Base-by-base conservation (phyloP, 2,797 vertebrate species). In the Platyrinchus mystaceus region DNA sequence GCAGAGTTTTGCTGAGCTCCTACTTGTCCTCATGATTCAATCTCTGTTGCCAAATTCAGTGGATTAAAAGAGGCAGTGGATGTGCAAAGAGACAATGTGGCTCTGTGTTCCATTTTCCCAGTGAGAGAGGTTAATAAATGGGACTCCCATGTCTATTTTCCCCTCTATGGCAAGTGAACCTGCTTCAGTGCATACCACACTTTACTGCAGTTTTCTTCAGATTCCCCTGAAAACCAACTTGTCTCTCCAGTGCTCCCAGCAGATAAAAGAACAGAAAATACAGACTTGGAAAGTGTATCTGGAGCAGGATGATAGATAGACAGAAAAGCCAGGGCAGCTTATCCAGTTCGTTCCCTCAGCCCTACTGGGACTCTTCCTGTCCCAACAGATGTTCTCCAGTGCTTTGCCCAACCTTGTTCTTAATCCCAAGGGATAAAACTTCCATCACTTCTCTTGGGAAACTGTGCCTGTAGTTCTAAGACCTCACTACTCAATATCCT, bases 271-370 rank as follows among this genome's bases (percentile, higher is more conserved):
- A 39, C 20, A 27, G 28, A 76, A 85, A 75, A n/a, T 19, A 17
- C 43, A 52, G 62, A 22, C 41, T 66, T 26, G 15, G 53, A 39
- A 53, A 71, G 73, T 59, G 52, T 64, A 73, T 87, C 66, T 89
- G 52, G 47, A 67, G 93, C 90, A 95, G 92, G 92, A 95, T 81
- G 89, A 76, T 86, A 53, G 70, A 69, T 55, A 92, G 88, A 94
- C 91, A 87, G 58, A 32, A 96, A 92, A 92, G 82, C 37, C 84
- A 53, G 39, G 28, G 59, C n/a, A 91, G 44, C 67, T 90, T 69
- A 58, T 84, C 76, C 62, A 59, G 73, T 67, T 95, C 91, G 79
- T 88, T 94, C 76, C 14, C 0, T 26, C 69, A 59, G 47, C 59
- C 39, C 46, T 41, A 10, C 78, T 71, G 84, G 73, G 89, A 89